These are phyloP conservation scores for Molanna angustata DNA, from an alignment of 2,888 invertebrate genomes.

Conservation along the genomic window DNA sequence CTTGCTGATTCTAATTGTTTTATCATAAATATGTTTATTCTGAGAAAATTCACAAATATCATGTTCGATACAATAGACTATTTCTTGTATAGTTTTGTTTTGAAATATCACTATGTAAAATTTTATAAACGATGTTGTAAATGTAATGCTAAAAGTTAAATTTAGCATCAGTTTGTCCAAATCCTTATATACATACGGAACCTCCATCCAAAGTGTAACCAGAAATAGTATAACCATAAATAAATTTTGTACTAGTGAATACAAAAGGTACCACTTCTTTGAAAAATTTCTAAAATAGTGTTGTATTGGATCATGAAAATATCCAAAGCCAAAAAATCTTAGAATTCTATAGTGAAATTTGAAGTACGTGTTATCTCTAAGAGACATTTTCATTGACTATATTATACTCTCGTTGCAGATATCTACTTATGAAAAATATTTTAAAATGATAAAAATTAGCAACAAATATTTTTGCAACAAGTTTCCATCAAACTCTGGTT, in stretches of 20 bases:
- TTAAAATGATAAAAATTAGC: no score
- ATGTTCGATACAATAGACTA: slow-evolving; percentile 21
- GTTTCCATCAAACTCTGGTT: no score
- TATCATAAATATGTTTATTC: slow-evolving; percentile 12
- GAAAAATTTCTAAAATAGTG: slow-evolving; percentile 22
- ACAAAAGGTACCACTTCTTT: slow-evolving; percentile 16
- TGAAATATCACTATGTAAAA: slow-evolving; percentile 18
- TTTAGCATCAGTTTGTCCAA: slow-evolving; percentile 26
- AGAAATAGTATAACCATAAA: slow-evolving; percentile 24
- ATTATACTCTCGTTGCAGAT: no score
- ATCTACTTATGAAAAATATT: no score
- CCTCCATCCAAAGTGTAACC: slow-evolving; percentile 21
- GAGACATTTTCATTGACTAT: no score
- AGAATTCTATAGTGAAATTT: slow-evolving; percentile 21
- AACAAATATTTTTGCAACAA: no score
- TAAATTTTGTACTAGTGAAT: slow-evolving; percentile 18
- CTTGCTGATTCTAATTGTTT: slow-evolving; percentile 13
- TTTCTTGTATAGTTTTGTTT: slow-evolving; percentile 18
- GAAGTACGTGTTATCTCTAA: slow-evolving; percentile 13
- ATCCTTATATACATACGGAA: slow-evolving; percentile 16
- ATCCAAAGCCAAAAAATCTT: slow-evolving; percentile 21
- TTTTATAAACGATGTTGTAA: slow-evolving; percentile 18
- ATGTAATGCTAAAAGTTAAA: slow-evolving; percentile 26
- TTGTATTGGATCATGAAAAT: slow-evolving; percentile 13
- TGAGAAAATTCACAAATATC: slow-evolving; percentile 22